A percentile compares a stretch with the other conserved stretches of the same genome.
phyloP scores from a whole-genome alignment of 23 tunicate species.

The Corella eumyota region DNA sequence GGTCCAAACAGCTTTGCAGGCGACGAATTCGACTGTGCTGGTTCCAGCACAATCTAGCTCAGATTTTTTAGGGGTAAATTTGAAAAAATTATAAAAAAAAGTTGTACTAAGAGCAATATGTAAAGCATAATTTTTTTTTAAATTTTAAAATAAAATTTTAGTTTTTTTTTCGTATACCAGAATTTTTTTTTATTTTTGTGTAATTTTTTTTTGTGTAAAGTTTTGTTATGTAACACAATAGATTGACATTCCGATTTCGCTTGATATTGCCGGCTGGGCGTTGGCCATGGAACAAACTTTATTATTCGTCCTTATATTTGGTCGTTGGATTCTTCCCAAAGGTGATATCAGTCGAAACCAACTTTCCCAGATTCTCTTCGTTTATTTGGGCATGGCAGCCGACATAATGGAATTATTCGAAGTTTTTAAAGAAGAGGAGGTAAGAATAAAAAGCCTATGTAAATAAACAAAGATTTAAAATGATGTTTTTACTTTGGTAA shows the following conservation, averaged over 20 bases:
- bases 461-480: too few relatives aligned
- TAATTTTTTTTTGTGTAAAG: too few relatives aligned
- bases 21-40: not conserved
- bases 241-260: slow-evolving; percentile 32
- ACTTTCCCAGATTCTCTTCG: slow-evolving; percentile 68
- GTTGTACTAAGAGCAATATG: too few relatives aligned
- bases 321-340: slow-evolving; percentile 82
- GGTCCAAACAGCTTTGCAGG: slow-evolving; percentile 3
- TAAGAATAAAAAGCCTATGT: slow-evolving; percentile 8
- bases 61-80: slow-evolving; percentile 23
- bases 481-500: too few relatives aligned
- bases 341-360: slow-evolving; percentile 60
- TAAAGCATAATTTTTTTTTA: too few relatives aligned
- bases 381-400: slow-evolving; percentile 87
- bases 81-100: too few relatives aligned
- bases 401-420: slow-evolving; percentile 91
- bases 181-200: too few relatives aligned
- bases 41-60: too few relatives aligned
- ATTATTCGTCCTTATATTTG: slow-evolving; percentile 57
- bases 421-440: slow-evolving; percentile 71
- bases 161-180: too few relatives aligned
- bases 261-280: slow-evolving; percentile 75
- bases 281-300: slow-evolving; percentile 74
- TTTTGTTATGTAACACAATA: too few relatives aligned
- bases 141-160: too few relatives aligned